Evolutionary conservation across 2,888 invertebrate species (phyloP), one percentile per base, ranked within the genome.

Genomic region (Odontomyia ornata): DNA sequence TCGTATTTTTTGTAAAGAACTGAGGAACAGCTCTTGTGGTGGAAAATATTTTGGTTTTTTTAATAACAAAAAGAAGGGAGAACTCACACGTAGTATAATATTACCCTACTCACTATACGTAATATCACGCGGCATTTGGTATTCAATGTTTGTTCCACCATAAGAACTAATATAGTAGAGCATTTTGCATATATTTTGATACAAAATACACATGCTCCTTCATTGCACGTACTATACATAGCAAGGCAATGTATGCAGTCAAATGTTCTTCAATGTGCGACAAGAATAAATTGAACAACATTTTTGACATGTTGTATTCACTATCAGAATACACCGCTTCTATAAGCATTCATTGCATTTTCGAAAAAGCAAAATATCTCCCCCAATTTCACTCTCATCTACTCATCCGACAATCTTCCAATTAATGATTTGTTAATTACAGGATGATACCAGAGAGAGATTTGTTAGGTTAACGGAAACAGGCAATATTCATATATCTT

Each of bases 401-500:
- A 27, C 65, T 62, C 27, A 25, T 62, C n/a, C 62, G 15, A 52
- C 60, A 21, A 60, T 43, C 43, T 18, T 65, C 36, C 43, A 65
- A 65, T 65, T 43, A 65, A 36, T 36, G 36, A 65, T 65, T 65
- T 65, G 65, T 27, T 65, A 65, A 36, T 65, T 65, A 65, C 43
- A 21, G 60, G 15, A 18, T 15, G 18, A 18, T 18, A 52, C 15
- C 52, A 18, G 15, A 7, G 52, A 25, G 25, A 21, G 60, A 60
- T 60, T 60, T 60, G 11, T 60, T 60, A 36, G 4, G 23, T 23
- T 25, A 25, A 60, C 1, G 25, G 18, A 25, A 1, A 25, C 3
- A 21, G 23, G 60, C 25, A 60, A 60, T 60, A 25, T 23, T 60
- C 23, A 23, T 60, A 60, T 18, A 60, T 11, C 18, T 21, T 60